Evolutionary conservation across 1,140 invertebrate species (phyloP).

Genomic region (Pogonus chalceus): DNA sequence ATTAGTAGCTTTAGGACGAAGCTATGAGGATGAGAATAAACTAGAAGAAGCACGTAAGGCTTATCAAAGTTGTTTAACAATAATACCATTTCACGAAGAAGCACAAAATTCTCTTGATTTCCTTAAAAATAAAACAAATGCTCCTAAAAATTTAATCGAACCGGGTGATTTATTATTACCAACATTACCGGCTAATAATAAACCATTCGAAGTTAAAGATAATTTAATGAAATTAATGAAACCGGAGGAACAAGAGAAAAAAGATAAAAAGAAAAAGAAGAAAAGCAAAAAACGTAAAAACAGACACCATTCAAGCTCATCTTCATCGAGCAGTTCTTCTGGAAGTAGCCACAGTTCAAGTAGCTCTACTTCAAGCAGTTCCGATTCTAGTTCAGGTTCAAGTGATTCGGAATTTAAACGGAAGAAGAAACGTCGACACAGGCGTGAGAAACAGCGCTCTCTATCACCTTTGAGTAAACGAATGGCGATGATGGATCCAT

Average conservation of each 20-base stretch:
- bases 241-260: constrained; percentile 47
- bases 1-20: constrained; percentile 70
- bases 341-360: constrained; percentile 42
- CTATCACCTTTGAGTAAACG: constrained; percentile 68
- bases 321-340: constrained; percentile 46
- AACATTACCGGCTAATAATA: constrained; percentile 33
- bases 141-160: constrained; percentile 45
- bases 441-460: constrained; percentile 58
- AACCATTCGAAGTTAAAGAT: constrained; percentile 50
- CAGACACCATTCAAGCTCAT: constrained; percentile 45
- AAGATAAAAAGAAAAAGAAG: constrained; percentile 62
- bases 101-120: constrained; percentile 71
- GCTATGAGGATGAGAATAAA: constrained; percentile 75
- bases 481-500: constrained; percentile 55
- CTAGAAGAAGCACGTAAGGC: constrained; percentile 74
- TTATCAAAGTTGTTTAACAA: constrained; percentile 69
- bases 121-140: constrained; percentile 54
- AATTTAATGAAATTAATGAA: constrained; percentile 48
- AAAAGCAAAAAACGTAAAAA: constrained; percentile 60
- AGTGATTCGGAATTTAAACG: constrained; percentile 51
- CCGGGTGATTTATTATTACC: constrained; percentile 46
- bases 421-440: constrained; percentile 47
- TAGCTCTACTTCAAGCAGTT: constrained; percentile 44
- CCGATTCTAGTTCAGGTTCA: constrained; percentile 46
- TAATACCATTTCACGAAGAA: constrained; percentile 75